Percentiles rank a stretch among this genome's conserved stretches.
phyloP scores from a whole-genome alignment of 1,140 invertebrate species.

The Cydia splendana region DNA sequence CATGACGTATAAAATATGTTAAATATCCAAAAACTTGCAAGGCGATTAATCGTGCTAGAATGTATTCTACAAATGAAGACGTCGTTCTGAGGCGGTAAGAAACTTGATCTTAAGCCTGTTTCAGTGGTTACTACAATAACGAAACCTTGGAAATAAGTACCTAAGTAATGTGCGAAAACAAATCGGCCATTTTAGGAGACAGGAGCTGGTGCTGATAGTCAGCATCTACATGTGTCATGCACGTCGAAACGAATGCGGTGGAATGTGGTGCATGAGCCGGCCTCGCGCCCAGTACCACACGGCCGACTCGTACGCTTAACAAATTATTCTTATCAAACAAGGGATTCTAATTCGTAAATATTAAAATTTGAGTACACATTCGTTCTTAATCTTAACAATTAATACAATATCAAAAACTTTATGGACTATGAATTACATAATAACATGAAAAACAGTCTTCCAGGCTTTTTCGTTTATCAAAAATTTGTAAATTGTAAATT shows the following conservation, averaged over 20 bases:
- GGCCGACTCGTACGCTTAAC: conserved; percentile 16
- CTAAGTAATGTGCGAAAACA: conserved; percentile 16
- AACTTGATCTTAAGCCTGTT: conserved; percentile 33
- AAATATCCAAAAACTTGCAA: background rate
- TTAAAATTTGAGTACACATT: conserved; percentile 46
- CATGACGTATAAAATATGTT: background rate
- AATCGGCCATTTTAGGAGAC: background rate
- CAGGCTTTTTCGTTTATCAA: conserved; percentile 71
- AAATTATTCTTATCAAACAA: conserved; percentile 24
- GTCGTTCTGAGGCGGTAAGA: background rate
- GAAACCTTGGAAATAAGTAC: conserved; percentile 40
- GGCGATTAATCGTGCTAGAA: background rate
- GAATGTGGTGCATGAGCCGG: background rate
- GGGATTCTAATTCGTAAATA: conserved; percentile 38
- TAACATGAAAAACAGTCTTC: conserved; percentile 77
- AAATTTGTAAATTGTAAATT: conserved; percentile 78
- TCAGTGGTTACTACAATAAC: conserved; percentile 34
- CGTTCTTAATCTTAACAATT: conserved; percentile 65
- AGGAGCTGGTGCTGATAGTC: background rate
- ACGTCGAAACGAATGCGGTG: background rate
- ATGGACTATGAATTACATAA: conserved; percentile 72
- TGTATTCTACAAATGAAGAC: background rate
- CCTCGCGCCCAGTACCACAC: background rate
- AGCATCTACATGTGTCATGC: background rate
- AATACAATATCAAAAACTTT: conserved; percentile 75